Percentiles rank a stretch among this genome's conserved stretches.
Evolutionary conservation across 2,888 invertebrate species (phyloP).

Genomic region (Microctonus aethiopoides): DNA sequence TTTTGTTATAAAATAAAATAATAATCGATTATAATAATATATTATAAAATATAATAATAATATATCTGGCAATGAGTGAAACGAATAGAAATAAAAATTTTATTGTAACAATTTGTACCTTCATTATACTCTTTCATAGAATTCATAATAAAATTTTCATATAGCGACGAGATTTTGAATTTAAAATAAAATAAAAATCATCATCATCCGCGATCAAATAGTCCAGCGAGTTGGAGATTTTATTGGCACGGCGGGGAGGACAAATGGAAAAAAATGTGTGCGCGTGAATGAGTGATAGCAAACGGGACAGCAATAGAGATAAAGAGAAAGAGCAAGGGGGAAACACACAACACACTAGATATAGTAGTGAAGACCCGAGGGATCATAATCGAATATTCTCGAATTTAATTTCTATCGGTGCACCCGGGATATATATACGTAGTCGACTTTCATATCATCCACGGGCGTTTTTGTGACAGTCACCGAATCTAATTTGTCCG

Average conservation of each 20-base stretch:
- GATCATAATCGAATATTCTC: conserved; percentile 66
- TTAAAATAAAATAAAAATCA: conserved; percentile 26
- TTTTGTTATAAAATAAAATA: no score
- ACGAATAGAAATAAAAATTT: background rate
- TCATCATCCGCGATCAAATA: conserved; percentile 34
- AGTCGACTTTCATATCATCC: conserved; percentile 65
- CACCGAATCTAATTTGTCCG: conserved; percentile 64
- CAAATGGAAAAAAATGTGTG: conserved; percentile 22
- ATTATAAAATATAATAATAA: background rate
- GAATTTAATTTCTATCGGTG: conserved; percentile 66
- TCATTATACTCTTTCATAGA: conserved; percentile 29
- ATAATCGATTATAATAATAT: no score
- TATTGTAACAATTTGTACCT: conserved; percentile 32
- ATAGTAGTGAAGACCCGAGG: conserved; percentile 35
- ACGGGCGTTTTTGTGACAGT: conserved; percentile 62
- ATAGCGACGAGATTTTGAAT: conserved; percentile 28
- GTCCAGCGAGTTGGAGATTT: conserved; percentile 40
- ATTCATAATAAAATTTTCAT: conserved; percentile 37
- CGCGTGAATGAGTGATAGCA: conserved; percentile 16
- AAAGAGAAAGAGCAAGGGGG: conserved; percentile 14
- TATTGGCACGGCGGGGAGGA: conserved; percentile 36
- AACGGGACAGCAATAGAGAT: background rate
- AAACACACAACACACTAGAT: conserved; percentile 22
- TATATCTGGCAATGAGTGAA: background rate
- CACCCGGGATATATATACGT: conserved; percentile 46